Conservation (phyloP, 2,888 invertebrate genomes). For the Apantesis nais region DNA sequence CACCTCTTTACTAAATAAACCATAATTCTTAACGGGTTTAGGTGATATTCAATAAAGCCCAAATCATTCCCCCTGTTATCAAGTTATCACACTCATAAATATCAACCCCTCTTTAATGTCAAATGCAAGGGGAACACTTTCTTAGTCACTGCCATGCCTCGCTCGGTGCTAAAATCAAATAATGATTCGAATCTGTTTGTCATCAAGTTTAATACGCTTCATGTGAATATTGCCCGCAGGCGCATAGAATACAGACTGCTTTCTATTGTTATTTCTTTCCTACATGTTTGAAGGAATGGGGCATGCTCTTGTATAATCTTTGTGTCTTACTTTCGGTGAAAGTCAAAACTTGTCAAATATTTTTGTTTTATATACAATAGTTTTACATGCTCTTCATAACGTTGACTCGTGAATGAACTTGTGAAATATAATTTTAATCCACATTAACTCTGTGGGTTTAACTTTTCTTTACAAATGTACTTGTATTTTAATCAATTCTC, state of each 20-base stretch:
- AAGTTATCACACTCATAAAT: constrained; percentile 27
- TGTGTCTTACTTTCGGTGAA: background rate
- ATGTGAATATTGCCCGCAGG: background rate
- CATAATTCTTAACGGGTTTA: background rate
- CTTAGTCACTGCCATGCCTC: background rate
- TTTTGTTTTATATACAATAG: background rate
- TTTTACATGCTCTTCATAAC: background rate
- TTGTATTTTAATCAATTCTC: background rate
- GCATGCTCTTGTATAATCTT: background rate
- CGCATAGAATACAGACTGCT: background rate
- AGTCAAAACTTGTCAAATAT: background rate
- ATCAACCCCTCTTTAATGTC: constrained; percentile 26
- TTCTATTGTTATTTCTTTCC: background rate
- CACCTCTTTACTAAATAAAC: background rate
- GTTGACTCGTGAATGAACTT: background rate
- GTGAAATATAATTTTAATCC: background rate
- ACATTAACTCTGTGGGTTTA: background rate
- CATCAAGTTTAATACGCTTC: background rate
- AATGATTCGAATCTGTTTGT: constrained; percentile 11
- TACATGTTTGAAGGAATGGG: background rate
- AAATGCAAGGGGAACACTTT: constrained; percentile 24
- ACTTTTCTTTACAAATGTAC: background rate
- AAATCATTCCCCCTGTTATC: constrained; percentile 12
- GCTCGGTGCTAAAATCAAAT: constrained; percentile 3
- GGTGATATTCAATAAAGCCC: constrained; percentile 1